Evolutionary conservation across 1,140 invertebrate species (phyloP), one percentile per base, ranked within the genome.

Genomic region (Drosophila simulans): DNA sequence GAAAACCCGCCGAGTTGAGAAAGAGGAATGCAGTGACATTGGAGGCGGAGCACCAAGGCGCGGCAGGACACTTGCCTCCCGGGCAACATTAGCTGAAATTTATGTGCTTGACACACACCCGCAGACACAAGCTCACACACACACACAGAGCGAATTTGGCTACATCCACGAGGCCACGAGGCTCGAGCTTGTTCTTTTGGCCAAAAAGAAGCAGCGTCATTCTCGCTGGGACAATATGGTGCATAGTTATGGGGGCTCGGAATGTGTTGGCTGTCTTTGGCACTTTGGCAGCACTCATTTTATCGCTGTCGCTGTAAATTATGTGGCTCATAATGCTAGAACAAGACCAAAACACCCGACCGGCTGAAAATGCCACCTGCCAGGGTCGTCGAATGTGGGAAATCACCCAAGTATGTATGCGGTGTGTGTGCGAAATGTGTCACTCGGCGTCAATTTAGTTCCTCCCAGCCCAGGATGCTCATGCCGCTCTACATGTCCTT

Each of bases 271-370:
- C 69, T 69, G 63, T 71, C 80, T 80, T 63, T 70, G 64, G 25
- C 56, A 72, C 57, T 82, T 82, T 81, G 79, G 80, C 76, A 84
- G 80, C 80, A 70, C 52, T 43, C 70, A 83, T 84, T 84, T 80
- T 76, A 80, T 80, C 35, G 80, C 76, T 59, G 76, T 84, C 76
- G 59, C 55, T 58, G 76, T 83, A 80, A 84, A 83, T 82, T 82
- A 82, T 72, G 58, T 73, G 79, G 54, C 63, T 53, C 74, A 77
- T 78, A 82, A 66, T 63, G 45, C 62, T 34, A 39, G 49, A 76
- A 66, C 76, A 79, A 52, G 76, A 72, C 58, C 66, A 25, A 51
- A 51, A 64, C 58, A 76, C 31, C 25, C 25, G 13, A 22, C 43
- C n/a, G 37, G 11, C 12, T 13, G 35, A 37, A 27, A 37, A 64